These are phyloP conservation scores for Agrochola circellaris DNA, from an alignment of 2,888 invertebrate genomes.

Conservation along the genomic window DNA sequence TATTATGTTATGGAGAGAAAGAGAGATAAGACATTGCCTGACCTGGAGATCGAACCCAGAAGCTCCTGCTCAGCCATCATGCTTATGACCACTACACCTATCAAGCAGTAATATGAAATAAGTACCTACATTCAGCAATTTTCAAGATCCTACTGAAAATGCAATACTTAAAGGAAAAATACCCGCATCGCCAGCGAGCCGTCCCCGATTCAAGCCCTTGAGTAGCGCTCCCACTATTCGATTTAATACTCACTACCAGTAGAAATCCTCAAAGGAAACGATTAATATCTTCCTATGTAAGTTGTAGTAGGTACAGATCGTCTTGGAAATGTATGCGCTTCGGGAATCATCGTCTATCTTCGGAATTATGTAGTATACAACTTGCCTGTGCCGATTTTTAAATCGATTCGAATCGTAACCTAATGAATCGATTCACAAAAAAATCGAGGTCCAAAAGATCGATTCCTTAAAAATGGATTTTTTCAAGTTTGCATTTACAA, in stretches of 20 bases:
- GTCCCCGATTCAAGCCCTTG: constrained; percentile 5
- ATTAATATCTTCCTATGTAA: constrained; percentile 14
- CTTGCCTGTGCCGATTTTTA: too few species aligned
- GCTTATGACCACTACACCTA: background rate
- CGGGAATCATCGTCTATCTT: background rate
- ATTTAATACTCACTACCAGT: constrained; percentile 36
- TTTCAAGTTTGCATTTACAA: too few species aligned
- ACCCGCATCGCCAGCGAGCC: constrained; percentile 5
- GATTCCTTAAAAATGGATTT: too few species aligned
- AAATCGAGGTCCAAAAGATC: too few species aligned
- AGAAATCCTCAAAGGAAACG: constrained; percentile 30
- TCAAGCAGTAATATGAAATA: too few species aligned
- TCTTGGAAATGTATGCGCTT: background rate
- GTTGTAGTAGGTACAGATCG: background rate
- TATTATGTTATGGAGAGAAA: background rate
- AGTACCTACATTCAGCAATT: background rate
- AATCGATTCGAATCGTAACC: too few species aligned
- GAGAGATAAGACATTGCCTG: background rate
- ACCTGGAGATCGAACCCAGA: too few species aligned
- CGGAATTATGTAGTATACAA: too few species aligned
- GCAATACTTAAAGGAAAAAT: constrained; percentile 11
- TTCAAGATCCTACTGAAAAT: constrained; percentile 7
- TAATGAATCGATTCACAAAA: too few species aligned
- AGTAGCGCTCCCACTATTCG: constrained; percentile 34
- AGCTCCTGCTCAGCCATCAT: too few species aligned